Percentiles rank a stretch among this genome's conserved stretches.
These are phyloP conservation scores for Druceiella hillmani DNA, from an alignment of 2,888 invertebrate species.

Conservation along the genomic window DNA sequence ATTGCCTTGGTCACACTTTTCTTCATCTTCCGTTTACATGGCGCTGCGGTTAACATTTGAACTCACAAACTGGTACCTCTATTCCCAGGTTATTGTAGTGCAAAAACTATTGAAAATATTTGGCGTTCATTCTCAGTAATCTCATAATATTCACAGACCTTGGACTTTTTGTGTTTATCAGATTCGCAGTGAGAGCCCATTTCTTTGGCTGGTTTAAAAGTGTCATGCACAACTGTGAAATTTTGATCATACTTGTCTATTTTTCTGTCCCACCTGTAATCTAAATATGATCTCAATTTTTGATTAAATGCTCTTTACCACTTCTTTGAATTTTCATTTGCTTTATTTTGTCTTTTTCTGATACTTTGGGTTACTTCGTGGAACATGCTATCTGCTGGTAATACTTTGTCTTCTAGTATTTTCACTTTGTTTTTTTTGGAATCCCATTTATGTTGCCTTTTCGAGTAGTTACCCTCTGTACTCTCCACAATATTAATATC, in stretches of 20 bases:
- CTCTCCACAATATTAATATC: no score
- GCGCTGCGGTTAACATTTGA: conserved; percentile 11
- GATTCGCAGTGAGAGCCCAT: conserved; percentile 10
- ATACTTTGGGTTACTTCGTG: no score
- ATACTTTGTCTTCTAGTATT: no score
- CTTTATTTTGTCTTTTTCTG: not conserved
- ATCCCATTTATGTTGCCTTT: no score
- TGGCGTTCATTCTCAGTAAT: no score
- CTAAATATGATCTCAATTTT: conserved; percentile 6
- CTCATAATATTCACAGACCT: no score
- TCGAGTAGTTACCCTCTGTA: no score
- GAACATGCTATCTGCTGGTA: no score
- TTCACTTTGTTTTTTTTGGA: no score
- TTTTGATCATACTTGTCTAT: conserved; percentile 3
- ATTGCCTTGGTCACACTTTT: conserved; percentile 11
- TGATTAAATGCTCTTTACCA: conserved; percentile 6
- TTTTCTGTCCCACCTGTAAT: conserved; percentile 4
- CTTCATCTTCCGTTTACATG: conserved; percentile 12
- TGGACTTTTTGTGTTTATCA: no score
- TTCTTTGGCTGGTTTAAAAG: conserved; percentile 7
- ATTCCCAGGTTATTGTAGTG: conserved; percentile 13
- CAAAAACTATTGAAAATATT: conserved; percentile 11
- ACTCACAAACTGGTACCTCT: conserved; percentile 11
- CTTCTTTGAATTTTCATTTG: conserved; percentile 9
- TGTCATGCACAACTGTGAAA: conserved; percentile 8